Evolutionary conservation across 2,888 invertebrate genomes (phyloP), one percentile per base, ranked within the genome.

Genomic region (Molorchus minor): DNA sequence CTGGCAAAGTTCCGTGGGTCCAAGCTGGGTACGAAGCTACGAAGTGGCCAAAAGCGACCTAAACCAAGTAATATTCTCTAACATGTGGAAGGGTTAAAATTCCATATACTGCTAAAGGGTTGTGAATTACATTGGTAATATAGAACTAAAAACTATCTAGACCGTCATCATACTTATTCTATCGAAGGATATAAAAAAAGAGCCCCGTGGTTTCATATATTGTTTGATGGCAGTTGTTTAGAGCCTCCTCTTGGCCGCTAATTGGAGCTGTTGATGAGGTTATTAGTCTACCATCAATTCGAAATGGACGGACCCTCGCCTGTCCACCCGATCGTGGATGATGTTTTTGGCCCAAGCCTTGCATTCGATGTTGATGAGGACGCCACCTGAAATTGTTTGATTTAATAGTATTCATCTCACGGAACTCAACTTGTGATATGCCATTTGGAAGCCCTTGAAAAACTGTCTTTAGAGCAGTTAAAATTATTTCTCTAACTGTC

Each of bases 331-430:
- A 83, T 96, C 91, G 82, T 95, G 94, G 70, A 85, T 78, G 77
- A 94, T 93, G 83, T 94, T 94, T 81, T 88, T 88, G 73, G 94
- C 94, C 94, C 94, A 94, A 75, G 94, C 93, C 85, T 92, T 93
- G 85, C 94, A 94, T 83, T 94, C 94, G 81, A 95, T 91, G 84
- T 94, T 94, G 84, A 95, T 93, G 74, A 94, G 85, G 40, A 94
- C 92, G 62, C 93, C 93, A 81, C 88, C 93, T 92, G 82, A n/a
- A n/a, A n/a, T n/a, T n/a, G n/a, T n/a, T n/a, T n/a, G n/a, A n/a
- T n/a, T n/a, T n/a, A n/a, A n/a, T n/a, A n/a, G n/a, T n/a, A n/a
- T n/a, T n/a, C n/a, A n/a, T n/a, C n/a, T n/a, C n/a, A n/a, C n/a
- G n/a, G n/a, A n/a, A n/a, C n/a, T n/a, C n/a, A n/a, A n/a, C n/a